phyloP scores from a whole-genome alignment of 37 sponge, comb jelly and placozoan genomes.

The Oscarella lobularis region DNA sequence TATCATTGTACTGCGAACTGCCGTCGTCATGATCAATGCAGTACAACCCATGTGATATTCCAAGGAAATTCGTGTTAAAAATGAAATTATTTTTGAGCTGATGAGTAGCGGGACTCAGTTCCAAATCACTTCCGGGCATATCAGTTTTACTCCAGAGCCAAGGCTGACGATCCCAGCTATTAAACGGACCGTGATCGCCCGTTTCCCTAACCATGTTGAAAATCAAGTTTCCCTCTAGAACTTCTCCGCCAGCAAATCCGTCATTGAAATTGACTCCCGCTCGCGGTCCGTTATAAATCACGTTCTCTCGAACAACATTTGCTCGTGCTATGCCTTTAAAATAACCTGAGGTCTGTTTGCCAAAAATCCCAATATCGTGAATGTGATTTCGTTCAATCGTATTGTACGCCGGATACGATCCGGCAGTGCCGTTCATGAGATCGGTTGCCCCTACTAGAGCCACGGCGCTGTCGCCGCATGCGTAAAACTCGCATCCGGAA shows the following conservation, averaged over 20 bases:
- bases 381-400: slow-evolving; percentile 24
- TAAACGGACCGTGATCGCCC: slow-evolving; percentile 41
- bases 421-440: slow-evolving; percentile 29
- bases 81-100: slow-evolving; percentile 26
- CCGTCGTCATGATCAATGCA: slow-evolving; percentile 52
- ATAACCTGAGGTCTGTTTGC: slow-evolving; percentile 33
- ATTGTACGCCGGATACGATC: slow-evolving; percentile 27
- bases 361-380: slow-evolving; percentile 42
- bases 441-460: slow-evolving; percentile 30
- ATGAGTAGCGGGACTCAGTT: slow-evolving; percentile 18
- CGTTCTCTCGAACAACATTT: slow-evolving; percentile 17
- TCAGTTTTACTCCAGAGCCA: background rate
- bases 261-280: slow-evolving; percentile 52
- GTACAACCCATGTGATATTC: slow-evolving; percentile 17
- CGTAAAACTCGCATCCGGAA: slow-evolving; percentile 31
- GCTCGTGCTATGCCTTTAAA: slow-evolving; percentile 24
- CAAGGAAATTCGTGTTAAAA: slow-evolving; percentile 19
- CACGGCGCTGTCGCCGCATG: slow-evolving; percentile 53
- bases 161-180: slow-evolving; percentile 41
- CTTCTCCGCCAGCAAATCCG: slow-evolving; percentile 40
- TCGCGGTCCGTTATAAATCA: slow-evolving; percentile 43
- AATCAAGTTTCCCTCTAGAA: slow-evolving; percentile 19
- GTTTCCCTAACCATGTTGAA: slow-evolving; percentile 48
- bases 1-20: slow-evolving; percentile 34
- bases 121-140: slow-evolving; percentile 4